Evolutionary conservation across 1,140 invertebrate species (phyloP).

Genomic region (Drosophila jambulina): DNA sequence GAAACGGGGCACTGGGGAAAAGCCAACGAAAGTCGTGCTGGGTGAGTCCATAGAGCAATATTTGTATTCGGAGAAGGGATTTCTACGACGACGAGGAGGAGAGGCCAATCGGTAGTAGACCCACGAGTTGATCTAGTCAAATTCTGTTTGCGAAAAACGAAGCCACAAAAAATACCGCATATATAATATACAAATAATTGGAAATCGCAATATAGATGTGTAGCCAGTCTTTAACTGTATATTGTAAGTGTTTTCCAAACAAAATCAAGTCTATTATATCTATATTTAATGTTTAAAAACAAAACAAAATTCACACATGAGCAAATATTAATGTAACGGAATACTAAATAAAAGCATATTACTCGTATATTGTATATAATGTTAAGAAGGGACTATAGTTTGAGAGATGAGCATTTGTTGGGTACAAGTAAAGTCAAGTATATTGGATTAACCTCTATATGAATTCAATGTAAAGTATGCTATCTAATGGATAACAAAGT

Average conservation of each 20-base stretch:
- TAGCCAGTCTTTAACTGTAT: constrained; percentile 59
- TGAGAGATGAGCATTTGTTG: constrained; percentile 71
- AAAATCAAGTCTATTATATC: constrained; percentile 56
- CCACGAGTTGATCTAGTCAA: constrained; percentile 66
- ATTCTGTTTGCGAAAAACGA: constrained; percentile 41
- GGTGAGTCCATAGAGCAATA: constrained; percentile 17
- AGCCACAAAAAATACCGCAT: constrained; percentile 4
- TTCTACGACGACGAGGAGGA: not conserved
- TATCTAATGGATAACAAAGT: constrained; percentile 18
- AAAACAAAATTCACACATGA: constrained; percentile 13
- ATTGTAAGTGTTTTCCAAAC: constrained; percentile 50
- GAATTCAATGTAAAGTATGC: constrained; percentile 30
- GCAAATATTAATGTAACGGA: constrained; percentile 44
- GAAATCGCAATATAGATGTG: constrained; percentile 72
- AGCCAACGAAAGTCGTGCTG: constrained; percentile 12
- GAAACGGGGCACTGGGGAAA: constrained; percentile 1
- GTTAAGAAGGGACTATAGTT: constrained; percentile 45
- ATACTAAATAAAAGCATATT: constrained; percentile 45
- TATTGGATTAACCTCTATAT: constrained; percentile 18
- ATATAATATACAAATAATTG: constrained; percentile 28
- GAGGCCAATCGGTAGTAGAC: constrained; percentile 1
- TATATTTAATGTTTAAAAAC: constrained; percentile 22
- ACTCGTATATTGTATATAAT: constrained; percentile 66
- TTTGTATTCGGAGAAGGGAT: constrained; percentile 7
- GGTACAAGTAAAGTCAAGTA: constrained; percentile 63